Evolutionary conservation across 2,888 invertebrate genomes (phyloP), one percentile per base, ranked within the genome.

Genomic region (Zootermopsis nevadensis): DNA sequence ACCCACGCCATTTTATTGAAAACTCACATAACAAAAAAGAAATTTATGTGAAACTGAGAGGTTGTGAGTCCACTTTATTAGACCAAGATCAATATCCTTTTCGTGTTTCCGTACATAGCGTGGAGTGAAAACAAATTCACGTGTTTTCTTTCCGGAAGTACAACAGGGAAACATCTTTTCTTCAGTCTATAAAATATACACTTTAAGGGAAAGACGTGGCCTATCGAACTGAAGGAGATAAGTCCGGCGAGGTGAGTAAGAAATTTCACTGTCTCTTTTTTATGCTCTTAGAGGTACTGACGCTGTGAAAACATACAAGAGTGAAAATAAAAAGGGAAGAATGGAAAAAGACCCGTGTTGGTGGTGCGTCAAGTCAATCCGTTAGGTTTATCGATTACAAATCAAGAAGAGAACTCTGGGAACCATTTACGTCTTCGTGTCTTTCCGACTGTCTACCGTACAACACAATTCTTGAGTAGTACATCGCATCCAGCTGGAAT

Each of bases 371-470:
- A 31, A 69, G 69, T 33, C 69, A 69, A 33, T 69, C 69, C 33
- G 60, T 69, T 33, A 67, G 69, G 19, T 69, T 69, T 69, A 69
- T 69, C 33, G 69, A 69, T 69, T 19, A 33, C 33, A 69, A 69
- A 69, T 69, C 69, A 69, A 69, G 69, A 69, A 69, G 69, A 69
- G 69, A 69, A 69, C 6, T 33, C 69, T 69, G 69, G 33, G 69
- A 69, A 69, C 69, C 22, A 33, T 69, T 69, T 69, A 69, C 4
- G 69, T 69, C 69, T 69, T 33, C 69, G 66, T 30, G 69, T 33
- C 27, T 60, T 69, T 22, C 69, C 30, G n/a, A 12, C 66, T 69
- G 30, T 31, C 33, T 31, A 15, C 31, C 27, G 27, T 69, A 33
- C 19, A 67, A n/a, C 33, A 69, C 24, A 69, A 0, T 33, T 69